Evolutionary conservation across 1,140 invertebrate genomes (phyloP).

Genomic region (Leguminivora glycinivorella): DNA sequence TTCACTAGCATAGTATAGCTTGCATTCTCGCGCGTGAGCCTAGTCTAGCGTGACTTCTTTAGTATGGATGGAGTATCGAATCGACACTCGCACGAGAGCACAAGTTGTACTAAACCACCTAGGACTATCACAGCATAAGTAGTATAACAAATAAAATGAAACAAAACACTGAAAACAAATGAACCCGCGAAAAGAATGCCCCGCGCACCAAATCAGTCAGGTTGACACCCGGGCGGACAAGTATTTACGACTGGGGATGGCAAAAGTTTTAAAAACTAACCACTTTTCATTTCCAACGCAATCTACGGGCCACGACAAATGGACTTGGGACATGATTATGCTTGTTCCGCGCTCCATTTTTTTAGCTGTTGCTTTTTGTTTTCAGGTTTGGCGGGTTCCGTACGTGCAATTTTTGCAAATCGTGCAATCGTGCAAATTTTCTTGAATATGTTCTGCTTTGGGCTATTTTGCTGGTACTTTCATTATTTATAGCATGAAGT

Average conservation of each 20-base stretch:
- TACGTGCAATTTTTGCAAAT: background rate
- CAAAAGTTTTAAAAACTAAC: slow-evolving; percentile 65
- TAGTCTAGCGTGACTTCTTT: no score
- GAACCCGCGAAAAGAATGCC: slow-evolving; percentile 7
- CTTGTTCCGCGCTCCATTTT: slow-evolving; percentile 46
- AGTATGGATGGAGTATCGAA: no score
- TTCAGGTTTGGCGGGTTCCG: slow-evolving; percentile 16
- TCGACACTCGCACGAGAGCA: no score
- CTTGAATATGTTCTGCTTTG: no score
- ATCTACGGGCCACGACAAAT: slow-evolving; percentile 66
- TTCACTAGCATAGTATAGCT: no score
- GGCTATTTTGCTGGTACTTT: no score
- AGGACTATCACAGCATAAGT: background rate
- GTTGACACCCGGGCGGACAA: slow-evolving; percentile 55
- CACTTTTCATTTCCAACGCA: slow-evolving; percentile 69
- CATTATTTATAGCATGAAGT: no score
- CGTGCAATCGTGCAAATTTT: no score
- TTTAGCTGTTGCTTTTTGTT: slow-evolving; percentile 40
- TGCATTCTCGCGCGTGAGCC: no score
- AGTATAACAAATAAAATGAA: background rate
- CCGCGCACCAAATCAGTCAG: slow-evolving; percentile 58
- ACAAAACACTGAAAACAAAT: slow-evolving; percentile 19
- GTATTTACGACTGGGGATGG: slow-evolving; percentile 58
- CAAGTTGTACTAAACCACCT: no score
- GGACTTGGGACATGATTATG: slow-evolving; percentile 63